Percentiles rank a stretch among this genome's conserved stretches.
These are phyloP conservation scores for Halictus quadricinctus DNA, from an alignment of 2,888 invertebrate genomes.

Conservation along the genomic window DNA sequence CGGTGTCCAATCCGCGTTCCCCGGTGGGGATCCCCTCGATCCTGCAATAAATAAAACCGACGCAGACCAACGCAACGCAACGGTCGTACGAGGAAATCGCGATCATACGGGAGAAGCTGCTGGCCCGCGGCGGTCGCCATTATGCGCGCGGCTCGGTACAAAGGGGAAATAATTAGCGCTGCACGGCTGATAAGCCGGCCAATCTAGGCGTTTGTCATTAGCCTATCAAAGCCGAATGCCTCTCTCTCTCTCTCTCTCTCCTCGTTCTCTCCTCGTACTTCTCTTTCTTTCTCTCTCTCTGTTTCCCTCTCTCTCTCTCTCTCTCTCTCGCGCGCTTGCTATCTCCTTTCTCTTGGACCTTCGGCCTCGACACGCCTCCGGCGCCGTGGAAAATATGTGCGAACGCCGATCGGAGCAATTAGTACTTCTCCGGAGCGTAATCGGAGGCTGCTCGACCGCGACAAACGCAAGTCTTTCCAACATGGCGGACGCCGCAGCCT, in stretches of 20 bases:
- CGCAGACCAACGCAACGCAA: constrained; percentile 25
- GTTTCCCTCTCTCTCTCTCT: constrained; percentile 15
- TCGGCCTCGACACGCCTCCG: constrained; percentile 67
- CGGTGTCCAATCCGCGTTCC: constrained; percentile 48
- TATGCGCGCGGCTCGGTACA: constrained; percentile 76
- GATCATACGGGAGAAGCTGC: constrained; percentile 46
- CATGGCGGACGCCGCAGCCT: background rate
- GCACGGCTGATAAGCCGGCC: constrained; percentile 76
- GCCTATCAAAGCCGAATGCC: constrained; percentile 78
- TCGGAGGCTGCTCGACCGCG: constrained; percentile 57
- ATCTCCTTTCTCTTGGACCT: constrained; percentile 53
- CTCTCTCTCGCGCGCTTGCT: constrained; percentile 22
- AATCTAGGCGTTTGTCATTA: constrained; percentile 82
- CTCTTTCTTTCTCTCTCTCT: constrained; percentile 11
- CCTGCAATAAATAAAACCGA: constrained; percentile 60
- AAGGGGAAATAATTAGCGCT: constrained; percentile 81
- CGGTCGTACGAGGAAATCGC: constrained; percentile 59
- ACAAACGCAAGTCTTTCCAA: constrained; percentile 51
- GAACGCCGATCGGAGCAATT: constrained; percentile 75
- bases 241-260: constrained; percentile 17
- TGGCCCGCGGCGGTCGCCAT: constrained; percentile 61
- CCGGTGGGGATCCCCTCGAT: constrained; percentile 17
- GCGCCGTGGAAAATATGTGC: constrained; percentile 73
- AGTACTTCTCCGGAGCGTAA: constrained; percentile 74
- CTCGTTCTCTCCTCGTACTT: too few species aligned